A percentile compares a stretch with the other conserved stretches of the same genome.
Conservation (phyloP, 2,888 invertebrate genomes). For the Euplagia quadripunctaria region DNA sequence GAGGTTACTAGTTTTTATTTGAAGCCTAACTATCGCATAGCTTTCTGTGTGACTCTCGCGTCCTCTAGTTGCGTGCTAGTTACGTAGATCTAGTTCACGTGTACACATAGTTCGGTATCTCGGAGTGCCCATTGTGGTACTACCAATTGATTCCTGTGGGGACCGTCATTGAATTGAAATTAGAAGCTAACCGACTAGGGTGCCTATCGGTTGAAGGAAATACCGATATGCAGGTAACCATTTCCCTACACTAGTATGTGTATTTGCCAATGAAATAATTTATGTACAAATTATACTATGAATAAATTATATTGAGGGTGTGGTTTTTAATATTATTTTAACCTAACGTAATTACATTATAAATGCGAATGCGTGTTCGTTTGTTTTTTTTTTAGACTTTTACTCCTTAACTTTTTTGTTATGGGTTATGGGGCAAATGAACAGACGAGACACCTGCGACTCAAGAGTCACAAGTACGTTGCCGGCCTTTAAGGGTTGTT, state of each 20-base stretch:
- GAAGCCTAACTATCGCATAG: constrained; percentile 5
- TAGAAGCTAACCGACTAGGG: constrained; percentile 24
- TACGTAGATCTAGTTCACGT: constrained; percentile 9
- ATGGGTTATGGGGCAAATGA: too few relatives aligned
- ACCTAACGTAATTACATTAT: too few relatives aligned
- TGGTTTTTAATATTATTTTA: too few relatives aligned
- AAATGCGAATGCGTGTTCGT: too few relatives aligned
- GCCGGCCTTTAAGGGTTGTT: too few relatives aligned
- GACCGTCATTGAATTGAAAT: constrained; percentile 30
- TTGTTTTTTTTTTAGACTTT: too few relatives aligned
- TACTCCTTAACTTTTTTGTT: too few relatives aligned
- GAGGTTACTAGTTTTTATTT: not conserved
- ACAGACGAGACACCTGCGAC: too few relatives aligned
- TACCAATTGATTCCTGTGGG: constrained; percentile 32
- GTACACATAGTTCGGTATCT: constrained; percentile 3
- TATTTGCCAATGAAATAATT: not conserved
- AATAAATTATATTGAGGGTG: not conserved
- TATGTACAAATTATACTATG: not conserved
- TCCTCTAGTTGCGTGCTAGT: constrained; percentile 7
- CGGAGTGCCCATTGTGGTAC: constrained; percentile 29
- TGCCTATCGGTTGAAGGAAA: constrained; percentile 1
- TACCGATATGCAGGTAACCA: not conserved
- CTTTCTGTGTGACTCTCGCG: not conserved
- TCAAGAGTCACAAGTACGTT: too few relatives aligned
- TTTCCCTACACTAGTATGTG: not conserved